phyloP scores from a whole-genome alignment of 2,113 vertebrate genomes.

The Entomyzon cyanotis region DNA sequence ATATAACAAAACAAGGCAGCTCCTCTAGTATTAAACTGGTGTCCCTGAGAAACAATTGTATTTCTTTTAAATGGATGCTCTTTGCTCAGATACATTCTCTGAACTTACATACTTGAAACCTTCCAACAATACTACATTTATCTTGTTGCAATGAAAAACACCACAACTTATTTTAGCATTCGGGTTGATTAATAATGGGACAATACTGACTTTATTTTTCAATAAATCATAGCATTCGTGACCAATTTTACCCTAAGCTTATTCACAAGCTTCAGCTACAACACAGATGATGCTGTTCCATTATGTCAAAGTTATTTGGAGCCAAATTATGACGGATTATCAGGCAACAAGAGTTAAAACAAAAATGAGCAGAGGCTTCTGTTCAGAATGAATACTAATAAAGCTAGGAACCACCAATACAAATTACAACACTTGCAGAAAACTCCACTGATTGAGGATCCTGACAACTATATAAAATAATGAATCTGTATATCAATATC shows the following conservation, averaged over 20 bases:
- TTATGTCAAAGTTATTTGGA: not conserved
- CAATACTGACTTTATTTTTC: not conserved
- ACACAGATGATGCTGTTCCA: not conserved
- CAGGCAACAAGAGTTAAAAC: not conserved
- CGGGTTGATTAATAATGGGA: not conserved
- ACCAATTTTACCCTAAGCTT: not conserved
- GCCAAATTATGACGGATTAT: conserved; percentile 14
- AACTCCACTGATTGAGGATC: not conserved
- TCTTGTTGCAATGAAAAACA: not conserved
- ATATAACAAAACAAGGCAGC: not conserved
- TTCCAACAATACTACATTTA: not conserved
- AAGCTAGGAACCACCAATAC: not conserved
- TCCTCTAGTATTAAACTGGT: not conserved
- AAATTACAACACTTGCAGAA: not conserved
- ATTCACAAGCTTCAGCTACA: not conserved
- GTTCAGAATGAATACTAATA: not conserved
- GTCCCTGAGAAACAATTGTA: not conserved
- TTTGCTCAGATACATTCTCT: not conserved
- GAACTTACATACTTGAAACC: not conserved
- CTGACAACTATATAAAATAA: not conserved
- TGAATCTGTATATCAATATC: too few relatives aligned
- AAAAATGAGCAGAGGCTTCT: not conserved
- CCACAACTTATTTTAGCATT: not conserved
- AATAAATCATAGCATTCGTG: not conserved
- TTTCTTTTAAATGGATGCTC: not conserved